Conservation (phyloP, 1,140 invertebrate genomes). For the Plutomurus gul region DNA sequence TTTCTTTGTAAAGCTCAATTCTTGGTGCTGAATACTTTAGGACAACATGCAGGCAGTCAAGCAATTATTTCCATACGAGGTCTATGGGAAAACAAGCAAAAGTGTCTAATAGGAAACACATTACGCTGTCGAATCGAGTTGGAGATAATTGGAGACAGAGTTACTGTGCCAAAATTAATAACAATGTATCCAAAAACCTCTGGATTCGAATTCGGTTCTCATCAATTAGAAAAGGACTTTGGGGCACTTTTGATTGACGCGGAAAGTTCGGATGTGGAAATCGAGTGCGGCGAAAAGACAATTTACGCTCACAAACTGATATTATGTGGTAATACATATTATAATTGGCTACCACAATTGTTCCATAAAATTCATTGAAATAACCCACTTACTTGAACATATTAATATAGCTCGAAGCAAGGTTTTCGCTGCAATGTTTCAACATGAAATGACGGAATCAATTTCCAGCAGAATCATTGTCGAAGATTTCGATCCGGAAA, state of each 20-base stretch:
- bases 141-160: conserved; percentile 27
- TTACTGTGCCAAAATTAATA: conserved; percentile 16
- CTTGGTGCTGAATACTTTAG: conserved; percentile 13
- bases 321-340: not conserved
- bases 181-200: not conserved
- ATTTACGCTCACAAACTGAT: conserved; percentile 7
- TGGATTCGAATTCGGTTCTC: not conserved
- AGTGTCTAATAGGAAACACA: conserved; percentile 10
- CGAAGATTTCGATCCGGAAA: conserved; percentile 15
- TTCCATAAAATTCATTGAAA: not conserved
- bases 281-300: not conserved
- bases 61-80: conserved; percentile 19
- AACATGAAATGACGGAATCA: conserved; percentile 5
- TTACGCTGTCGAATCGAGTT: conserved; percentile 14
- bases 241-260: not conserved
- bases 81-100: conserved; percentile 19
- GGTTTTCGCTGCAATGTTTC: conserved; percentile 39
- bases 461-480: not conserved
- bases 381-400: not conserved
- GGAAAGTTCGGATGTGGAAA: not conserved
- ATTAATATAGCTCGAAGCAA: not conserved
- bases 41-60: conserved; percentile 29
- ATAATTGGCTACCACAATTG: not conserved
- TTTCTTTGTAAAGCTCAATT: conserved; percentile 24
- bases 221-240: conserved; percentile 16